Conservation (phyloP, 2,113 vertebrate genomes). For the Pao palembangensis region DNA sequence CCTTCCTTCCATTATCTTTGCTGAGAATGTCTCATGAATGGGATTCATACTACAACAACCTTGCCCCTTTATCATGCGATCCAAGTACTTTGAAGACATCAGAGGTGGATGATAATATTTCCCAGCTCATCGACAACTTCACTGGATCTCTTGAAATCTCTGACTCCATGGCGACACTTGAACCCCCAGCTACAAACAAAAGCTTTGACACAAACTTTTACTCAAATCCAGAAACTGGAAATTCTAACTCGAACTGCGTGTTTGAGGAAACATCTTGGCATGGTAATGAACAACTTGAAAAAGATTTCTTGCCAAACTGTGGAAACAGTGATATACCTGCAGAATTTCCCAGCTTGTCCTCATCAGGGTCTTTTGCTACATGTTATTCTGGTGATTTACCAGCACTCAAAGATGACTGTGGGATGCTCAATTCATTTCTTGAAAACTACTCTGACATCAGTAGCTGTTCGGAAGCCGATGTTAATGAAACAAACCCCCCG, state of each 20-base stretch:
- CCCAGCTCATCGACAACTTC: slow-evolving; percentile 55
- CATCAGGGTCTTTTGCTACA: slow-evolving; percentile 39
- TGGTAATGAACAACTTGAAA: slow-evolving; percentile 42
- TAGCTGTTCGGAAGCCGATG: slow-evolving; percentile 67
- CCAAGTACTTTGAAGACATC: slow-evolving; percentile 42
- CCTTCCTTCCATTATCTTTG: background rate
- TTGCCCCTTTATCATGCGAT: slow-evolving; percentile 47
- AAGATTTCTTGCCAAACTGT: slow-evolving; percentile 43
- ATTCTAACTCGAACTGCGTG: slow-evolving; percentile 49
- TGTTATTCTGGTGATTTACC: slow-evolving; percentile 50
- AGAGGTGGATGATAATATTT: slow-evolving; percentile 49
- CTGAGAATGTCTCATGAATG: slow-evolving; percentile 68
- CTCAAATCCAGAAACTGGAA: slow-evolving; percentile 32
- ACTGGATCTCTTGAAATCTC: slow-evolving; percentile 54
- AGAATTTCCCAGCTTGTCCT: slow-evolving; percentile 32
- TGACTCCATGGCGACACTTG: slow-evolving; percentile 33
- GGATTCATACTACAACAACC: slow-evolving; percentile 55
- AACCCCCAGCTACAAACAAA: slow-evolving; percentile 37
- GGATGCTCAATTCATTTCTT: slow-evolving; percentile 44
- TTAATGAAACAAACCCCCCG: slow-evolving; percentile 37
- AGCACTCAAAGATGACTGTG: slow-evolving; percentile 55
- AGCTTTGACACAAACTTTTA: slow-evolving; percentile 49
- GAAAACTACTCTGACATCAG: slow-evolving; percentile 69
- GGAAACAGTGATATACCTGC: slow-evolving; percentile 19
- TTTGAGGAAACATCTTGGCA: slow-evolving; percentile 56